phyloP scores from a whole-genome alignment of 1,140 invertebrate genomes.

The Holcopasites calliopsidis region DNA sequence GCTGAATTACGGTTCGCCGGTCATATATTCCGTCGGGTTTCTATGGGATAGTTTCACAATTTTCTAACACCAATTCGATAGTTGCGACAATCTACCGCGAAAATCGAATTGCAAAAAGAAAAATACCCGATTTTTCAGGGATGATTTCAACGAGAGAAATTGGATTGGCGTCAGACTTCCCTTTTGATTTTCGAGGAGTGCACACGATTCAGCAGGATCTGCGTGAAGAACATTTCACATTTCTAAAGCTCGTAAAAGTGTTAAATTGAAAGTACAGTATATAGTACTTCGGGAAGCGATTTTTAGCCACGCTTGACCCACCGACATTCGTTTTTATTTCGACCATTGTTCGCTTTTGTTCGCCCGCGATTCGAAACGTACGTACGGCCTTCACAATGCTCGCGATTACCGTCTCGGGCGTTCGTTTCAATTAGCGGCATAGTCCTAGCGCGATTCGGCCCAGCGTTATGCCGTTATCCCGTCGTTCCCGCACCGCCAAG shows the following conservation, averaged over 20 bases:
- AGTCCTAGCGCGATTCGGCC: neutral
- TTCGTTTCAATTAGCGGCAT: conserved; percentile 17
- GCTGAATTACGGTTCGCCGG: neutral
- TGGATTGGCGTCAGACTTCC: neutral
- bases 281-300: no score
- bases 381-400: neutral
- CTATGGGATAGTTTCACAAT: neutral
- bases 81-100: neutral
- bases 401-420: neutral
- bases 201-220: neutral
- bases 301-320: neutral
- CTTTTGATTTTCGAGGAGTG: neutral
- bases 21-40: neutral
- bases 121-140: no score
- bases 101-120: neutral
- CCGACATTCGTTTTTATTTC: conserved; percentile 8
- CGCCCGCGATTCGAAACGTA: neutral
- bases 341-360: neutral
- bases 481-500: neutral
- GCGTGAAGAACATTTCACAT: neutral
- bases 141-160: neutral
- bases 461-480: neutral
- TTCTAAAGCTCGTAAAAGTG: neutral
- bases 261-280: conserved; percentile 10
- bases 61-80: neutral